phyloP scores from a whole-genome alignment of 1,140 invertebrate genomes.

The Drosophila serrata region DNA sequence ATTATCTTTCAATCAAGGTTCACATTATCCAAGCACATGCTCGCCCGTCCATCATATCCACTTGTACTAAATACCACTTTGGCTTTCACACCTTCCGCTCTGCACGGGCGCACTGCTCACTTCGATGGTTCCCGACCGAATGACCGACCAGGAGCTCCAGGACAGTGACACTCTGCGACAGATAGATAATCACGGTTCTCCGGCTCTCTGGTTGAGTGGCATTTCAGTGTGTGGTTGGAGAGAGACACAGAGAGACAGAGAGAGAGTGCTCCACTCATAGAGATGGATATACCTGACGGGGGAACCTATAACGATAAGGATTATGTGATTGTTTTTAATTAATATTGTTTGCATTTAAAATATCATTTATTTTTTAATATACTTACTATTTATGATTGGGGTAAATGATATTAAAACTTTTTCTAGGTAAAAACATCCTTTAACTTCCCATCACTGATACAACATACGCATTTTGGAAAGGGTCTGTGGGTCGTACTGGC shows the following conservation, averaged over 20 bases:
- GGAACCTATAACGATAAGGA: background rate
- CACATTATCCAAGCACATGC: constrained; percentile 33
- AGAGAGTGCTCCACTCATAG: background rate
- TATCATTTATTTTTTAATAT: background rate
- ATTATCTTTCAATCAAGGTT: constrained; percentile 42
- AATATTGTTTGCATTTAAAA: background rate
- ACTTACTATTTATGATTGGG: background rate
- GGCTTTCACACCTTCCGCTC: constrained; percentile 30
- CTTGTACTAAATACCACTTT: constrained; percentile 18
- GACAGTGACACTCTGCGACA: constrained; percentile 38
- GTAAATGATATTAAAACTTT: background rate
- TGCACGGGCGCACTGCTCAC: constrained; percentile 19
- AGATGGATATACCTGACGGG: constrained; percentile 13
- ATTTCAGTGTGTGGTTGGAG: background rate
- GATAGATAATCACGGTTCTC: constrained; percentile 52
- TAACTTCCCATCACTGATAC: constrained; percentile 10
- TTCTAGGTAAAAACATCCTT: background rate
- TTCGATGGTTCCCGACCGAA: constrained; percentile 53
- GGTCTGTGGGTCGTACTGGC: background rate
- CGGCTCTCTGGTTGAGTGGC: constrained; percentile 22
- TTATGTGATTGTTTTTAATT: background rate
- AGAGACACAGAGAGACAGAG: background rate
- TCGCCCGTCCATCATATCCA: constrained; percentile 54
- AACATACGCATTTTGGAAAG: constrained; percentile 4
- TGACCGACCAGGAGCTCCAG: constrained; percentile 42